Base-by-base conservation (phyloP, 2,113 vertebrate genomes). In the Bos indicus region DNA sequence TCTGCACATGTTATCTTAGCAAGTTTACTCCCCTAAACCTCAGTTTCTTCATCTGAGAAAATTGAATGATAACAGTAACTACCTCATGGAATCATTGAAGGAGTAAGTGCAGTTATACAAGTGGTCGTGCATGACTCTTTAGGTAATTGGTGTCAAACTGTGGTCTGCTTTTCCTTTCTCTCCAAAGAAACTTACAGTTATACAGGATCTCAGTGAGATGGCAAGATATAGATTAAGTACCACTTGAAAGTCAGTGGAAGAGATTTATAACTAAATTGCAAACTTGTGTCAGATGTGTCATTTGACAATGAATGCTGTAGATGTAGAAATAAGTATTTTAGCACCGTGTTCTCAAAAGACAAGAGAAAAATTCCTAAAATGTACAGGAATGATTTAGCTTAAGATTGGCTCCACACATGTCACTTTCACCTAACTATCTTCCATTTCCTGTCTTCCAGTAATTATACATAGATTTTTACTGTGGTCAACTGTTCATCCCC, bases 11-110 rank as follows among this genome's bases (percentile, higher is more conserved):
- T 30, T 12, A 56, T 19, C n/a, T 84, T 48, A 16, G 3, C 26
- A 84, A 56, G 6, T 80, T 84, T n/a, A 7, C 60, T 14, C 11
- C 43, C 25, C 30, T 28, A 40, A 78, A 25, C n/a, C 60, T 88
- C 62, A 19, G 4, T 87, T 77, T 54, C 28, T 67, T 96, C 74
- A 40, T 40, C 19, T 95, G 14, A 95, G 11, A 62, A 83, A 71
- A 90, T 5, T 40, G 30, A 13, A 17, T 33, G 8, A 5, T 51
- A 30, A 56, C 33, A 52, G 14, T 93, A 23, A 62, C 46, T 87
- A 16, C 5, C 8, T 67, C 40, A 43, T 33, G 26, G 21, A 54
- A 26, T n/a, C 12, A 0, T n/a, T 51, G 14, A 48, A 59, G 59
- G 23, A 81, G 30, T 43, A 80, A 82, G 7, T 57, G 28, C 17